Base-by-base conservation (phyloP, 2,113 vertebrate species). In the Misgurnus mizolepis region DNA sequence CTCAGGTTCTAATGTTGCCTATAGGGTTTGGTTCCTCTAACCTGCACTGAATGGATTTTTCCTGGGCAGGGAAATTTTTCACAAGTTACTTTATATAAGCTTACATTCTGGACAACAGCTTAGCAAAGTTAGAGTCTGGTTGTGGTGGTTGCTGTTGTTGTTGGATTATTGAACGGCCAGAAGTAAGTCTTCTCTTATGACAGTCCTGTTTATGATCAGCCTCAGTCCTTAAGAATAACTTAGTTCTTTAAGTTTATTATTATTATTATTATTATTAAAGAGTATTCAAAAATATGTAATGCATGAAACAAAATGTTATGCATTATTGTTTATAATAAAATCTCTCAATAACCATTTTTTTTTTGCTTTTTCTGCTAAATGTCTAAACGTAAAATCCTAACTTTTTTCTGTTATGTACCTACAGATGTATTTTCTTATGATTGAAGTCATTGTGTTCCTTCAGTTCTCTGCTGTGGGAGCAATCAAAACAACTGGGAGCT, bases 351-450 rank as follows among this genome's bases (percentile, higher is more conserved):
- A 34, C 27, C 22, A 22, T 22, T 5, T 6, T 45, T 45, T 56
- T 0, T 56, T 56, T 56, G 17, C 14, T 15, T 43, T 8, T 2
- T 75, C 3, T 45, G 43, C 2, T 2, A 15, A 56, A 17, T n/a
- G 11, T 22, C 2, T 22, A 5, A 14, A 5, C 43, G 11, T 43
- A 55, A 43, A 22, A 43, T 22, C 12, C 55, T 55, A 12, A 40
- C 17, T 2, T 7, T 58, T 47, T 43, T 76, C 15, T 62, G 10
- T 67, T 81, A 53, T 79, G 22, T 45, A 47, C 22, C 47, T 47
- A 58, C 67, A 85, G 86, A 85, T 87, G 86, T 60, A 50, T 70
- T 71, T 71, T 78, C 56, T 79, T 50, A 9, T 84, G 53, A n/a
- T 85, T 45, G 39, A 73, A 58, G 4, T 71, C 7, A 39, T 85